Evolutionary conservation across 2,888 invertebrate genomes (phyloP).

Genomic region (Galeruca laticollis): DNA sequence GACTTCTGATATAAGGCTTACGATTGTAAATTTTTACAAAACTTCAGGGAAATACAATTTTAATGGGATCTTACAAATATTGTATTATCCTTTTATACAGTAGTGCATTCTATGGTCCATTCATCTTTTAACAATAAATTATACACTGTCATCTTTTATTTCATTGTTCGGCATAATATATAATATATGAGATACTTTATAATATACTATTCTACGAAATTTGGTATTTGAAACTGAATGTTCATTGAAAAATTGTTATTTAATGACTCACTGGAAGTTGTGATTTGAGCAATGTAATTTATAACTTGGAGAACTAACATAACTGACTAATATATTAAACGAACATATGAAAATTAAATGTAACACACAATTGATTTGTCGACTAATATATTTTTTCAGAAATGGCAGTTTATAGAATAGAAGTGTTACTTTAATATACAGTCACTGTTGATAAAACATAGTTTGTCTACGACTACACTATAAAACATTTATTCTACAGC

Average conservation of each 20-base stretch:
- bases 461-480: no score
- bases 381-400: no score
- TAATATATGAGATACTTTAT: slow-evolving; percentile 3
- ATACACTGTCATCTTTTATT: slow-evolving; percentile 18
- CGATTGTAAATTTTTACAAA: slow-evolving; percentile 43
- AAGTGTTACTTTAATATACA: no score
- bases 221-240: background rate
- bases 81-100: slow-evolving; percentile 31
- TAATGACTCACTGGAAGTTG: background rate
- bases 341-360: no score
- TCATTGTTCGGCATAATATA: slow-evolving; percentile 3
- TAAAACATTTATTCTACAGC: no score
- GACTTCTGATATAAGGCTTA: slow-evolving; percentile 34
- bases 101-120: slow-evolving; percentile 1
- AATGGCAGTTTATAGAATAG: no score
- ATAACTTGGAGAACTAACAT: background rate
- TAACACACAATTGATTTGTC: no score
- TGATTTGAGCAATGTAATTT: background rate
- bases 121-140: slow-evolving; percentile 10
- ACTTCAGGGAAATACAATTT: slow-evolving; percentile 51
- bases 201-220: background rate
- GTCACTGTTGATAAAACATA: no score
- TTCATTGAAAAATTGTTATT: background rate
- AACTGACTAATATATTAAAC: no score
- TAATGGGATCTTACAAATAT: slow-evolving; percentile 46